Evolutionary conservation across 2,113 vertebrate species (phyloP), one percentile per base, ranked within the genome.

Genomic region (Lophius piscatorius): DNA sequence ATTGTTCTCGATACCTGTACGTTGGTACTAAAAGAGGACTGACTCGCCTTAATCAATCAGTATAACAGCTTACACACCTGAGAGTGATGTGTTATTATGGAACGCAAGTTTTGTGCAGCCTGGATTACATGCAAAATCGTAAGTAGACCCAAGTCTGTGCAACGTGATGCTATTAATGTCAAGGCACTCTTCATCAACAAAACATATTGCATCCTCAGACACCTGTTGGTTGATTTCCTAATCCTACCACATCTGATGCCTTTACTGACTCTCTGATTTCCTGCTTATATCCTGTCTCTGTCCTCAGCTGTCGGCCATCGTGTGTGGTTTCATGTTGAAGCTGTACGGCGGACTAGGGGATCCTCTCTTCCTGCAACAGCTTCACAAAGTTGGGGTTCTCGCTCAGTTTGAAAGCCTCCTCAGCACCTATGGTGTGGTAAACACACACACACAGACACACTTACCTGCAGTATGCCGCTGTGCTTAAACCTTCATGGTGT

Each of bases 321-420:
- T 92, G 11, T 95, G 93, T 71, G 94, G 94, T 1, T 93, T 96
- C 68, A 76, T 92, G 82, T 87, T 96, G 80, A 95, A 93, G 74
- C 7, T 96, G 35, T 89, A 92, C 28, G 79, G 89, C 1, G 79
- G 90, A 81, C 83, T 95, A 63, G 89, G 87, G 1, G 92, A 95
- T 46, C 90, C 86, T 6, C 74, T 82, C 18, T 94, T 96, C 84
- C 88, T 95, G 2, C 89, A 88, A 29, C 95, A 95, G 78, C 94
- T 97, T 39, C 91, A 91, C 28, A 79, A 83, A 0, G 93, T 94
- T 17, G 95, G 94, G 6, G 56, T 95, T 64, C 74, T 97, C 0
- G 91, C 90, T 7, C 94, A 97, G 4, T 95, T 94, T 46, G 94
- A 97, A 81, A 86, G 92, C 36, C 90, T 97, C n/a, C 92, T 97